Conservation (phyloP, 2,888 invertebrate genomes). For the Rhagophthalmus giganteus region DNA sequence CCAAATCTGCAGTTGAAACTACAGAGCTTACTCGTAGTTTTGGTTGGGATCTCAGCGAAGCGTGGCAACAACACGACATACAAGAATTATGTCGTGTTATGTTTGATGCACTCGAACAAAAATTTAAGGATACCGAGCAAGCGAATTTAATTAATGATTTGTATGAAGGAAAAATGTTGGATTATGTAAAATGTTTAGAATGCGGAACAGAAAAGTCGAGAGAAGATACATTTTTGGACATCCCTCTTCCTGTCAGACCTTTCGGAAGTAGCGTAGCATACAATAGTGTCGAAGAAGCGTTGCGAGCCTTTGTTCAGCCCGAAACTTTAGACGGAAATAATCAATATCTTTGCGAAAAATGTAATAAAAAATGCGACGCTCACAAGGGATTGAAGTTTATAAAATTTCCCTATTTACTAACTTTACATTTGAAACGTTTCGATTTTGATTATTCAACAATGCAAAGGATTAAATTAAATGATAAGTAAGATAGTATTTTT, state of each 20-base stretch:
- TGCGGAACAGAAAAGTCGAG: conserved; percentile 82
- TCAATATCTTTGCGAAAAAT: conserved; percentile 85
- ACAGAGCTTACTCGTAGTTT: conserved; percentile 85
- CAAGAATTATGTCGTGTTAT: conserved; percentile 88
- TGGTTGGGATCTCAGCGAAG: conserved; percentile 87
- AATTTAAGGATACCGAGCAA: conserved; percentile 80
- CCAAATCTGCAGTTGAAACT: conserved; percentile 79
- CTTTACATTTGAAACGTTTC: conserved; percentile 85
- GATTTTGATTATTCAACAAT: conserved; percentile 85
- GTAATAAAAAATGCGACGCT: conserved; percentile 84
- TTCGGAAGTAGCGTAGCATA: conserved; percentile 78
- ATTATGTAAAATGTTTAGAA: conserved; percentile 86
- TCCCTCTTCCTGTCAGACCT: conserved; percentile 81
- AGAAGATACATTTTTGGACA: conserved; percentile 82
- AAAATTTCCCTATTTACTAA: conserved; percentile 83
- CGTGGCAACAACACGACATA: conserved; percentile 92
- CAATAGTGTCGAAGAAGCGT: conserved; percentile 78
- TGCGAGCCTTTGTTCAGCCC: conserved; percentile 80
- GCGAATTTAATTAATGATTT: conserved; percentile 79
- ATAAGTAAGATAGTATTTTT: too few relatives aligned
- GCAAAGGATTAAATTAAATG: conserved; percentile 84
- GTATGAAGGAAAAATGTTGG: conserved; percentile 77
- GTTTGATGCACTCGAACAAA: conserved; percentile 86
- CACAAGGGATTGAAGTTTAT: conserved; percentile 88
- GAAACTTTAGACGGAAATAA: conserved; percentile 82